Base-by-base conservation (phyloP, 2,797 vertebrate genomes). In the Balearica regulorum region DNA sequence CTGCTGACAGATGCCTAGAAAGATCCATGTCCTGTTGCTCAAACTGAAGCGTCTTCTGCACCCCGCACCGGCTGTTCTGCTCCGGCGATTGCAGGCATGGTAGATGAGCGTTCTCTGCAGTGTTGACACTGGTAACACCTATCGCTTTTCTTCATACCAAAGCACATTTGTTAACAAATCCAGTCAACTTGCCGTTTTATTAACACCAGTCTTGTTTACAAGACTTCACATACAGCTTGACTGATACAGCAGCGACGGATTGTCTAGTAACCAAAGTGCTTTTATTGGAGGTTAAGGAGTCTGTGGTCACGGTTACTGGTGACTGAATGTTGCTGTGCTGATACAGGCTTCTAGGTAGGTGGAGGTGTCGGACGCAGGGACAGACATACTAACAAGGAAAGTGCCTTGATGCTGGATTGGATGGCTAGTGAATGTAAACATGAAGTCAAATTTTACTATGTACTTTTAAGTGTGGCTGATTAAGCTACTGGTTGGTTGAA, bases 381-480 rank as follows among this genome's bases (percentile, higher is more conserved):
- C 33, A 76, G 57, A 80, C 22, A 29, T 65, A 77, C 51, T 75
- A 86, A 90, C 87, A 49, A 82, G 78, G 83, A 92, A 96, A 90
- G 94, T 96, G 94, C 94, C 95, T 96, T 96, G 87, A 90, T 89
- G 91, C 89, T 95, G 89, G 78, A 85, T 87, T 82, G 86, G 85
- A 93, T 81, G 80, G 92, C 77, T 96, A 84, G 84, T 89, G 82
- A 96, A 92, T 95, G 79, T 96, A 94, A 94, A 85, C 57, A 39
- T 84, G 62, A 87, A 80, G n/a, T 94, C 31, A 73, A 43, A 66
- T 82, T 83, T 96, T 86, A 66, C 73, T 89, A 22, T 94, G 64
- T 95, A 87, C 53, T 91, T 91, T 80, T 73, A 89, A 62, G 28
- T 87, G 58, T 78, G 83, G 76, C 89, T 91, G 58, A 83, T 85